Evolutionary conservation across 2,797 vertebrate species (phyloP).

Genomic region (Intellagama lesueurii): DNA sequence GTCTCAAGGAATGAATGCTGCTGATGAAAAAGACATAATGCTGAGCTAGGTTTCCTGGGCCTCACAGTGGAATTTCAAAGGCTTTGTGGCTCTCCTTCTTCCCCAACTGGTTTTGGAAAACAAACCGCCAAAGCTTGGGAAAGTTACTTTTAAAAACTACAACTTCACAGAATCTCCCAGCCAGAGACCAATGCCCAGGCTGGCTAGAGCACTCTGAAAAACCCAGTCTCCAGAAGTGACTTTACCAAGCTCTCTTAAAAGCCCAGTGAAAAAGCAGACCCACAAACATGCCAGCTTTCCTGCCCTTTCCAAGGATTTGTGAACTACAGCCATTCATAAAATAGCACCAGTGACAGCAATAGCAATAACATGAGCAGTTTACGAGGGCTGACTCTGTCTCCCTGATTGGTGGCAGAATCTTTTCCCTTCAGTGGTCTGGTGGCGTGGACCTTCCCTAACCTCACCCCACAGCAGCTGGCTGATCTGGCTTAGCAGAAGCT

Average conservation of each 20-base stretch:
- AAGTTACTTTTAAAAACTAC: neutral
- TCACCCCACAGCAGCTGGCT: neutral
- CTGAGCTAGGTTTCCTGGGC: neutral
- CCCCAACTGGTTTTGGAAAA: neutral
- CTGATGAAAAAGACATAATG: neutral
- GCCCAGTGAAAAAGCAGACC: neutral
- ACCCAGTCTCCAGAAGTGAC: neutral
- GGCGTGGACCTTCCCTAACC: neutral
- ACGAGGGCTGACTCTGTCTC: neutral
- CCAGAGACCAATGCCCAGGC: neutral
- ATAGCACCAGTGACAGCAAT: no score
- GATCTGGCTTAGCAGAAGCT: neutral
- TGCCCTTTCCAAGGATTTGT: neutral
- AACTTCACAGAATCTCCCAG: neutral
- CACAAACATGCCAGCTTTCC: neutral
- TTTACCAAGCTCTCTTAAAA: neutral
- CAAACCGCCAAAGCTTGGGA: neutral
- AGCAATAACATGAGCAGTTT: no score
- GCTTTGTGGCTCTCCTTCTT: neutral
- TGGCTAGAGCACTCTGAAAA: neutral
- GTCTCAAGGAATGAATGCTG: neutral
- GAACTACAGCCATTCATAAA: neutral
- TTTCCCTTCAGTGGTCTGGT: neutral
- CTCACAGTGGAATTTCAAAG: neutral
- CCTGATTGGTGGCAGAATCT: neutral